Evolutionary conservation across 2,888 invertebrate species (phyloP), one percentile per base, ranked within the genome.

Genomic region (Erebia palarica): DNA sequence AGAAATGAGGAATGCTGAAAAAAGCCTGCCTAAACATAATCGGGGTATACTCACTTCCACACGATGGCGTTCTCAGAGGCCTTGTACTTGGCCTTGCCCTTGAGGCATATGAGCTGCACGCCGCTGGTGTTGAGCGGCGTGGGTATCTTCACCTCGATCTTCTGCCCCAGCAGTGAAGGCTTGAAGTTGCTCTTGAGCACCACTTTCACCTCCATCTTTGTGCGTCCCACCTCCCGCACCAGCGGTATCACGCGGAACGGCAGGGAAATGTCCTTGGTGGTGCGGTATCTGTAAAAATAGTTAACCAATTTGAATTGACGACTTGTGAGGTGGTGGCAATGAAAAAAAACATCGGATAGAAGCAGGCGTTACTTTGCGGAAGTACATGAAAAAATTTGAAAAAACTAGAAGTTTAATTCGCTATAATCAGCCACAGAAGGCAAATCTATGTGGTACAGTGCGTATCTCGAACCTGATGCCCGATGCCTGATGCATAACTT

Each of bases 161-260:
- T 99, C 93, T 99, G 99, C 0, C 99, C 99, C 21, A 99, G 94
- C 63, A 99, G 93, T 0, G 99, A 99, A 0, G 99, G 98, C 89
- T 99, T 99, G 91, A 99, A 99, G 93, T 99, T 99, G 73, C 99
- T 99, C 93, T 99, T 99, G 68, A 99, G 94, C 0, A 99, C 99
- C 14, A 99, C 99, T 88, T 99, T 99, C 0, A 99, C 99, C 89
- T 99, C 99, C 99, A 99, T 99, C 93, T 99, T 99, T 81, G 99
- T 99, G 78, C 99, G 96, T 0, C 99, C 99, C 3, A 99, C 99
- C 89, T 99, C 99, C 0, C 99, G 95, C 0, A 99, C 99, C 57
- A 99, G 92, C 0, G 99, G 99, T 85, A 99, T 99, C 74, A 99
- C 99, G 77, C 99, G 97, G 95, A 99, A 99, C 77, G 99, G 99